phyloP scores from a whole-genome alignment of 1,140 invertebrate species.

The Linepithema humile region DNA sequence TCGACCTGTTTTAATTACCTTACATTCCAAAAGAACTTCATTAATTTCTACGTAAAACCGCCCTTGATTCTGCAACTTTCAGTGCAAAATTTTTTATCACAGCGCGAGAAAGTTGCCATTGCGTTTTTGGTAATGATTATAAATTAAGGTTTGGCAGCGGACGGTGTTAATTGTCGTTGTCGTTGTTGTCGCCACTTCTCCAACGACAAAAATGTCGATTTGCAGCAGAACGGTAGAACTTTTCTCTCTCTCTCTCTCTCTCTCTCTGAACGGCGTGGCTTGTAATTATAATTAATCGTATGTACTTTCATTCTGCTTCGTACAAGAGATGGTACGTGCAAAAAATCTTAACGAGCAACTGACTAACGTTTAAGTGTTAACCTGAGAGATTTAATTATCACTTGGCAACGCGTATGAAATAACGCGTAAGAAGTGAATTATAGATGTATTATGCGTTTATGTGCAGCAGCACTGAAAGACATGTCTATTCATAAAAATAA shows the following conservation, averaged over 20 bases:
- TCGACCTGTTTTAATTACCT: background rate
- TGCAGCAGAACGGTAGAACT: background rate
- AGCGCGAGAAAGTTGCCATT: conserved; percentile 56
- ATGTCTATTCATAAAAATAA: background rate
- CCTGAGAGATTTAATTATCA: conserved; percentile 33
- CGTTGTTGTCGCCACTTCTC: conserved; percentile 20
- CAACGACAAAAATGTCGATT: conserved; percentile 27
- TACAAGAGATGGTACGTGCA: conserved; percentile 22
- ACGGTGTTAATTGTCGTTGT: conserved; percentile 32
- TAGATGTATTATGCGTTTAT: background rate
- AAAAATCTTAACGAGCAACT: conserved; percentile 52
- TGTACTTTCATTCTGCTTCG: conserved; percentile 18
- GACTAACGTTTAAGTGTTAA: conserved; percentile 15
- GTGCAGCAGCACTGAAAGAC: background rate
- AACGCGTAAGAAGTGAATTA: background rate
- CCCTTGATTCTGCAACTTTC: too few species aligned
- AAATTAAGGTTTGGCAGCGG: conserved; percentile 58
- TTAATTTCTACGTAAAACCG: background rate
- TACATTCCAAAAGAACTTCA: background rate
- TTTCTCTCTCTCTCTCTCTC: too few species aligned
- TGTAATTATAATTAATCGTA: conserved; percentile 56
- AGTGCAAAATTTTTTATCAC: conserved; percentile 52
- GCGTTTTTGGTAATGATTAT: conserved; percentile 11
- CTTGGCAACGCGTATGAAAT: conserved; percentile 1
- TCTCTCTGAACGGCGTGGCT: too few species aligned